Percentiles rank a stretch among this genome's conserved stretches.
Conservation (phyloP, 2,797 vertebrate species). For the Gephyroberyx darwinii region DNA sequence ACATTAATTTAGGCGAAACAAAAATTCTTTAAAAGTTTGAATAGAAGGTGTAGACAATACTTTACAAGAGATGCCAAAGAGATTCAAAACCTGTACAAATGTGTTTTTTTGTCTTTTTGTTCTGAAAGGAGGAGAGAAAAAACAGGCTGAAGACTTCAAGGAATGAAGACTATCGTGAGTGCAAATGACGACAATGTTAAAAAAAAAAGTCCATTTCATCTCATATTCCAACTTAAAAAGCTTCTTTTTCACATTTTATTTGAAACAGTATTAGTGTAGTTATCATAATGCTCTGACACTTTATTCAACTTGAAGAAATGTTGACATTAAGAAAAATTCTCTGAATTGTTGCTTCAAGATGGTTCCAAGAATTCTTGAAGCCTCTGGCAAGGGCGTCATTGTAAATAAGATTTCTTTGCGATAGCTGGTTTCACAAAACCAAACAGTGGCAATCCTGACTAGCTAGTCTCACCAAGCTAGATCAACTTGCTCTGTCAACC, state of each 20-base stretch:
- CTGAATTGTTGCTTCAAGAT: no score
- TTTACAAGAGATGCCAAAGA: not conserved
- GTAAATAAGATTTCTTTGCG: no score
- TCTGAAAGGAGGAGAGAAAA: constrained; percentile 87
- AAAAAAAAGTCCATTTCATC: not conserved
- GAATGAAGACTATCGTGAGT: constrained; percentile 88
- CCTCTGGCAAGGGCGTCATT: no score
- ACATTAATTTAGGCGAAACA: not conserved
- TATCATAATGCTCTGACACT: no score
- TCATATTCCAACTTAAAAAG: not conserved
- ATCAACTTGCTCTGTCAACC: no score
- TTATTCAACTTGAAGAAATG: no score
- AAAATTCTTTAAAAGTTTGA: not conserved
- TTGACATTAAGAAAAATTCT: no score
- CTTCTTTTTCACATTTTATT: not conserved
- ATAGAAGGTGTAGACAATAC: not conserved
- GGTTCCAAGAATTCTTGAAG: no score
- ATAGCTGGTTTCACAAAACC: no score
- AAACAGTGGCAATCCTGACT: no score
- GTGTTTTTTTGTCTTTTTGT: constrained; percentile 4
- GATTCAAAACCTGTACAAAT: not conserved
- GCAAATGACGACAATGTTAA: not conserved
- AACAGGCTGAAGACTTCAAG: constrained; percentile 86
- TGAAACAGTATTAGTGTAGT: not conserved
- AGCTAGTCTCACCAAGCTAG: no score